Conservation (phyloP, 1,140 invertebrate species). For the Brachionus koreanus region DNA sequence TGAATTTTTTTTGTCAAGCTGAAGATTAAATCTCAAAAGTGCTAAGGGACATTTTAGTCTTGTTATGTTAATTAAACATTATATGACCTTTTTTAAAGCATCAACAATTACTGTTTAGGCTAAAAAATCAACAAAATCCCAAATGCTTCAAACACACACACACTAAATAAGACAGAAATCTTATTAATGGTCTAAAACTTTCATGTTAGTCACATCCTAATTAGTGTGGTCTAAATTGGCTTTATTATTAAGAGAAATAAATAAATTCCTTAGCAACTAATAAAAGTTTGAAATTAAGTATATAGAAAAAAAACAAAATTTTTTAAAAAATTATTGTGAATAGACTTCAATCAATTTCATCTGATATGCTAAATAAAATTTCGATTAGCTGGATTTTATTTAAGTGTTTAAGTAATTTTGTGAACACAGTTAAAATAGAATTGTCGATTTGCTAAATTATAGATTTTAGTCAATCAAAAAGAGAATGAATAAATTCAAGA, state of each 20-base stretch:
- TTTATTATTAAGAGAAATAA: neutral
- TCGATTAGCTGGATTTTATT: neutral
- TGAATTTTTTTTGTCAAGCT: neutral
- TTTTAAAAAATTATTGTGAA: neutral
- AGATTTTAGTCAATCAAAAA: neutral
- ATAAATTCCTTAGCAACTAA: neutral
- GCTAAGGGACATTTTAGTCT: neutral
- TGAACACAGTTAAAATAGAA: neutral
- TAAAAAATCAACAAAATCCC: neutral
- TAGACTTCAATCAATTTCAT: neutral
- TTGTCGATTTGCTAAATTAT: neutral
- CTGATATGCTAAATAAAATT: neutral
- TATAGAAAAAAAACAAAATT: neutral
- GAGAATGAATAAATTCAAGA: no score
- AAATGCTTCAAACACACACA: neutral
- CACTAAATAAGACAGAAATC: neutral
- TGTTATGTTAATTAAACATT: neutral
- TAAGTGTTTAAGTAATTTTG: neutral
- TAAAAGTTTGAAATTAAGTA: neutral
- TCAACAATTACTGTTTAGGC: neutral
- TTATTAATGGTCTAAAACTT: neutral
- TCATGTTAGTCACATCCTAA: neutral
- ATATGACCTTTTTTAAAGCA: neutral
- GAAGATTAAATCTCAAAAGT: neutral
- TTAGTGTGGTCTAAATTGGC: neutral